phyloP scores from a whole-genome alignment of 2,888 invertebrate genomes.

The Entomobrya multifasciata region DNA sequence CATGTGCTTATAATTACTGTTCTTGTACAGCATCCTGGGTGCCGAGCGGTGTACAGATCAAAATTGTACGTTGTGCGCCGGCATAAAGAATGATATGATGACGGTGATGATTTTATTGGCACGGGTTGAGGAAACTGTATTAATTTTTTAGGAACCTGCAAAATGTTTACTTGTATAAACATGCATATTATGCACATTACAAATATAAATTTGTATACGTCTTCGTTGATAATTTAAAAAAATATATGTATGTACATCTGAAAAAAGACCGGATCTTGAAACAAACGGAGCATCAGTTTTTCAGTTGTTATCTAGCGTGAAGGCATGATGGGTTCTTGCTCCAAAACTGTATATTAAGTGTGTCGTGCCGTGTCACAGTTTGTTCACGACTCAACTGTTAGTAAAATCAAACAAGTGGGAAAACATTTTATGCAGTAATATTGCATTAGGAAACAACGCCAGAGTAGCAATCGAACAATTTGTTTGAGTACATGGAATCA shows the following conservation, averaged over 20 bases:
- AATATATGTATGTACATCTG: not conserved
- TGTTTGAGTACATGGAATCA: too few relatives aligned
- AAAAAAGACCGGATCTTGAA: not conserved
- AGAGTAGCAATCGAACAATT: too few relatives aligned
- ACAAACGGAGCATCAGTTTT: not conserved
- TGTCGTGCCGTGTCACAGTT: too few relatives aligned
- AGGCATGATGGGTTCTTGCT: not conserved
- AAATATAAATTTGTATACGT: conserved; percentile 31
- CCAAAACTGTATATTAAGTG: too few relatives aligned
- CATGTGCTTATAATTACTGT: too few relatives aligned
- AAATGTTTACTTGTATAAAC: conserved; percentile 42
- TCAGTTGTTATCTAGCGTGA: conserved; percentile 1
- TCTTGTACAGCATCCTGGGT: too few relatives aligned
- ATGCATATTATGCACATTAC: not conserved
- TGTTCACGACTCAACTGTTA: too few relatives aligned
- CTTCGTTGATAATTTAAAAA: conserved; percentile 25
- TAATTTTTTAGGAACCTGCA: conserved; percentile 50
- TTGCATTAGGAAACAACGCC: not conserved
- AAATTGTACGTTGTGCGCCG: too few relatives aligned
- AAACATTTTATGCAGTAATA: not conserved
- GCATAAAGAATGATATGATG: too few relatives aligned
- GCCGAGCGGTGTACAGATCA: too few relatives aligned
- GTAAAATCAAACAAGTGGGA: too few relatives aligned
- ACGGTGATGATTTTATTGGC: conserved; percentile 52
- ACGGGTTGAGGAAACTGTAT: conserved; percentile 48